These are phyloP conservation scores for Boulengeromyrus knoepffleri DNA, from an alignment of 2,113 vertebrate genomes.

Conservation along the genomic window DNA sequence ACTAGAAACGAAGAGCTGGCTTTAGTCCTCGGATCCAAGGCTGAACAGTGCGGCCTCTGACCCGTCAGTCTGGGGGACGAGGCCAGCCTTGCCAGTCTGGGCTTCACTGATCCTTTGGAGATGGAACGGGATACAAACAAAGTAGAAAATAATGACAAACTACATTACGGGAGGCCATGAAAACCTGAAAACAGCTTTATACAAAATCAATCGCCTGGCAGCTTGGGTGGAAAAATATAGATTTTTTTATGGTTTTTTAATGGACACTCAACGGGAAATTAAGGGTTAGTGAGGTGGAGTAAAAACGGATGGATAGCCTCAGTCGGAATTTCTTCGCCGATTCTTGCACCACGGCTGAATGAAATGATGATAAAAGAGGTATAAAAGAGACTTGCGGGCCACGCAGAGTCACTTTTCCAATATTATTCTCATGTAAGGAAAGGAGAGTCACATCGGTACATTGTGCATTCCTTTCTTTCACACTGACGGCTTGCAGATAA, in stretches of 20 bases:
- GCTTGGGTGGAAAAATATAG: not conserved
- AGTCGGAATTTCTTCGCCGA: not conserved
- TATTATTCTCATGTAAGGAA: not conserved
- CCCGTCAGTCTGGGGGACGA: not conserved
- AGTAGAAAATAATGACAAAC: not conserved
- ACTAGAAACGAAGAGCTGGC: not conserved
- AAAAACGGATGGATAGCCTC: not conserved
- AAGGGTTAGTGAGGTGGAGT: not conserved
- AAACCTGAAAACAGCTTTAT: not conserved
- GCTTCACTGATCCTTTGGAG: not conserved
- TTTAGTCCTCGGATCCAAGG: not conserved
- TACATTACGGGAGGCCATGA: not conserved
- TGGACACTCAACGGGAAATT: not conserved
- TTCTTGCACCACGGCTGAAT: not conserved
- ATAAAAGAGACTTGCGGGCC: not conserved
- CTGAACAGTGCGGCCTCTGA: not conserved
- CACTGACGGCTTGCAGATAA: not conserved
- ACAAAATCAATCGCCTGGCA: not conserved
- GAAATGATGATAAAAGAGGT: not conserved
- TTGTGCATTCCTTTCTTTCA: not conserved
- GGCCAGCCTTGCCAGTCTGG: not conserved
- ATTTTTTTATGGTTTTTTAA: conserved; percentile 2
- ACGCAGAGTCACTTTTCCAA: not conserved
- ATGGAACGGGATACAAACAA: not conserved
- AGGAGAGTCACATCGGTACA: not conserved